A percentile compares a stretch with the other conserved stretches of the same genome.
Conservation (phyloP, 2,888 invertebrate species). For the Noctua janthe region DNA sequence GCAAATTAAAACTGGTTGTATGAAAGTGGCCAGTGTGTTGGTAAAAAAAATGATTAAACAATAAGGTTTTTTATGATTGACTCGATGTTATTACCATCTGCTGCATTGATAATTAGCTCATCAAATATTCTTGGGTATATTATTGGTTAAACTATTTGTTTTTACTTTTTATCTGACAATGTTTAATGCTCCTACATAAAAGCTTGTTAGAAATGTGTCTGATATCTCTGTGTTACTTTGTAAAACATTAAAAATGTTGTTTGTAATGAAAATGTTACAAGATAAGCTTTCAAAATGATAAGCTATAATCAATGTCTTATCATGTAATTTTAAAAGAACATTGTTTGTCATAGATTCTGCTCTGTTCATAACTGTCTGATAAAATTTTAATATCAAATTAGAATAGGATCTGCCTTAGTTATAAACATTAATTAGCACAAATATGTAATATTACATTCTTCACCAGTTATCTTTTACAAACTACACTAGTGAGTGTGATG, state of each 20-base stretch:
- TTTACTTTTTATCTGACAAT: not conserved
- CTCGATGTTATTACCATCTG: conserved; percentile 32
- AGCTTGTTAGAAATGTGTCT: not conserved
- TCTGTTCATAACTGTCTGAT: not conserved
- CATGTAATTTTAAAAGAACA: conserved; percentile 27
- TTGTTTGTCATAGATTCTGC: not conserved
- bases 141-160: conserved; percentile 14
- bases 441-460: not conserved
- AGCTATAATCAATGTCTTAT: conserved; percentile 1
- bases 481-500: not conserved
- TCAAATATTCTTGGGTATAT: conserved; percentile 24
- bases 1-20: conserved; percentile 63
- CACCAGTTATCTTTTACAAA: not conserved
- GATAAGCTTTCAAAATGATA: conserved; percentile 32
- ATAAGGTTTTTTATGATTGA: conserved; percentile 41
- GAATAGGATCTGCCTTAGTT: not conserved
- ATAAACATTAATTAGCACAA: not conserved
- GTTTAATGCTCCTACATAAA: not conserved
- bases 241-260: conserved; percentile 14
- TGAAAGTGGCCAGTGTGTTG: conserved; percentile 19
- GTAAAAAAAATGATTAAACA: conserved; percentile 48
- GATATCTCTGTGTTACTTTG: conserved; percentile 2
- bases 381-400: not conserved
- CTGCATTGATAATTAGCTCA: conserved; percentile 54
- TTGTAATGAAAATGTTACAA: conserved; percentile 8